Evolutionary conservation across 2,888 invertebrate species (phyloP), one percentile per base, ranked within the genome.

Genomic region (Aromia moschata): DNA sequence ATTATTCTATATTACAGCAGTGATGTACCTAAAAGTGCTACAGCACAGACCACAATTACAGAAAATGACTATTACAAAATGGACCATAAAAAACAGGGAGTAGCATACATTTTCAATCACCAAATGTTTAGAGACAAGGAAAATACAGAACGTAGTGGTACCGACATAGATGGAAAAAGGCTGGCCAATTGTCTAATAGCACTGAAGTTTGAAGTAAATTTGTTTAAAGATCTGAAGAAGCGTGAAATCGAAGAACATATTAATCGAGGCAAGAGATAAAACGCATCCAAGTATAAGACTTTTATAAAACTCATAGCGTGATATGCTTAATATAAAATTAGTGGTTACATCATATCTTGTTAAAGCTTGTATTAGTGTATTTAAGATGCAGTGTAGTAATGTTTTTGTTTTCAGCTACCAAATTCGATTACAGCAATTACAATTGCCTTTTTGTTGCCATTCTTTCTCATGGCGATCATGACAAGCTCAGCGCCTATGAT

Each of bases 51-150:
- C 0, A 86, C n/a, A n/a, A n/a, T 86, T 55, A 85, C 87, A 62
- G 86, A 90, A 77, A 87, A 89, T 2, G 81, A 84, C 0, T 88
- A 89, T 74, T 96, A 96, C 78, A 92, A 91, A 65, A 96, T 96
- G 95, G 86, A 87, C 70, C 92, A 94, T 77, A 84, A 86, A 65
- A 83, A 86, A 58, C 87, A 95, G 57, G 96, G 96, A 2, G 80
- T 87, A 67, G 95, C 95, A 2, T 78, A 94, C 15, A 93, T 96
- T 73, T 93, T 96, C 74, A 96, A 96, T 77, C 95, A 96, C 77
- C 91, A 92, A 80, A 82, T 84, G 73, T 96, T 96, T 74, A 86
- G 89, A 49, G 85, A 85, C 62, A 86, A 86, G 72, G 86, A 86
- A 71, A 78, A 92, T 53, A 89, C 89, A 75, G 77, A 85, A 10